Evolutionary conservation across 2,888 invertebrate genomes (phyloP), one percentile per base, ranked within the genome.

Genomic region (Hydrotaea diabolus): DNA sequence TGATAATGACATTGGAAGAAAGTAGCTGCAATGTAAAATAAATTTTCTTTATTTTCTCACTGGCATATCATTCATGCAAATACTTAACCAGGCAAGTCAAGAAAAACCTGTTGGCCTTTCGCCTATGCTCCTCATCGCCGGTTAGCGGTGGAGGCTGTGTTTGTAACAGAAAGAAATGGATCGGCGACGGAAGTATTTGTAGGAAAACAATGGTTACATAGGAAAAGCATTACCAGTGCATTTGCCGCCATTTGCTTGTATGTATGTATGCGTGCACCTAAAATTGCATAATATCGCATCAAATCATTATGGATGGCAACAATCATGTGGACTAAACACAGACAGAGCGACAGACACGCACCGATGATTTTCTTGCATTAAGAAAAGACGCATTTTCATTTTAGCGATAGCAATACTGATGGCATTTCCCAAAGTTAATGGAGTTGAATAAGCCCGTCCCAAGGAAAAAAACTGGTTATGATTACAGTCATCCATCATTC

Each of bases 1-100:
- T 69, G 69, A 17, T 69, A 69, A 43, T 81, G 81, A 76, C 80
- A 81, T 84, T 84, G 84, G 43, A 66, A 74, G 66, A 80, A 69
- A 62, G 46, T 46, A 59, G 53, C 69, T 77, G 77, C 69, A 21
- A 72, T 43, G 31, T 11, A n/a, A 21, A 73, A 64, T 26, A 9
- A 23, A 71, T 36, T 13, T 26, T 43, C 49, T 46, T 57, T 74
- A 77, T 83, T 83, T 83, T 80, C 83, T 77, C 66, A 77, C 53
- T 69, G 72, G 76, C 55, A 49, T 2, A n/a, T n/a, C 5, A n/a
- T 2, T n/a, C 43, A 49, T 15, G n/a, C 15, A n/a, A 39, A 39
- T 9, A 1, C 39, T 39, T 31, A 31, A 2, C 31, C 31, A 39
- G 36, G 9, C 39, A 39, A 31, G 39, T 8, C 39, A 39, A 39